Conservation (phyloP, 2,888 invertebrate genomes). For the Nematopogon swammerdamellus region DNA sequence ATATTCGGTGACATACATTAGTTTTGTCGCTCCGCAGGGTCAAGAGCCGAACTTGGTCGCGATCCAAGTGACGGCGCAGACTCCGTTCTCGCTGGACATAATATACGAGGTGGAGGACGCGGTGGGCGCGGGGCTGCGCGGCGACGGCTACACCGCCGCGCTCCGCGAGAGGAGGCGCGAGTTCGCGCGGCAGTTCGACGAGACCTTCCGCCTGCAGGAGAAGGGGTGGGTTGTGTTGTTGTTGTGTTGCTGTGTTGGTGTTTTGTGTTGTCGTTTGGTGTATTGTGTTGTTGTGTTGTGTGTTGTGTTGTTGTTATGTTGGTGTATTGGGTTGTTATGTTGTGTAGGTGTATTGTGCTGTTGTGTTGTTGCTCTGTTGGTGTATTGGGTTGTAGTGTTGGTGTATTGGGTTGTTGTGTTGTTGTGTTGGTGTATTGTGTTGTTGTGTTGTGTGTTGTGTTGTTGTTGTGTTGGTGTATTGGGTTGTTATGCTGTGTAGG, state of each 20-base stretch:
- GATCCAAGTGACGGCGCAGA: constrained; percentile 69
- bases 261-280: too few species aligned
- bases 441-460: too few species aligned
- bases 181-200: constrained; percentile 80
- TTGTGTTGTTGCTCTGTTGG: too few species aligned
- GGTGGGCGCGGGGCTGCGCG: constrained; percentile 49
- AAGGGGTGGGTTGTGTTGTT: constrained; percentile 59
- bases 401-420: too few species aligned
- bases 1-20: too few species aligned
- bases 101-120: constrained; percentile 76
- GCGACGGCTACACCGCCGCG: constrained; percentile 62
- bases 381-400: too few species aligned
- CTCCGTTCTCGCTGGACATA: constrained; percentile 81
- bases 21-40: constrained; percentile 20
- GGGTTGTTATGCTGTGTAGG: too few species aligned
- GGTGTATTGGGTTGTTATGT: not conserved
- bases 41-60: constrained; percentile 70
- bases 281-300: too few species aligned
- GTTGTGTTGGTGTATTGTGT: too few species aligned
- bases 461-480: too few species aligned
- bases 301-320: not conserved
- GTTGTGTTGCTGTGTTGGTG: too few species aligned
- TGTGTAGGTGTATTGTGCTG: too few species aligned
- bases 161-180: constrained; percentile 55
- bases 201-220: constrained; percentile 67